A percentile compares a stretch with the other conserved stretches of the same genome.
Evolutionary conservation across 2,888 invertebrate genomes (phyloP).

Genomic region (Stenoptilia bipunctidactyla): DNA sequence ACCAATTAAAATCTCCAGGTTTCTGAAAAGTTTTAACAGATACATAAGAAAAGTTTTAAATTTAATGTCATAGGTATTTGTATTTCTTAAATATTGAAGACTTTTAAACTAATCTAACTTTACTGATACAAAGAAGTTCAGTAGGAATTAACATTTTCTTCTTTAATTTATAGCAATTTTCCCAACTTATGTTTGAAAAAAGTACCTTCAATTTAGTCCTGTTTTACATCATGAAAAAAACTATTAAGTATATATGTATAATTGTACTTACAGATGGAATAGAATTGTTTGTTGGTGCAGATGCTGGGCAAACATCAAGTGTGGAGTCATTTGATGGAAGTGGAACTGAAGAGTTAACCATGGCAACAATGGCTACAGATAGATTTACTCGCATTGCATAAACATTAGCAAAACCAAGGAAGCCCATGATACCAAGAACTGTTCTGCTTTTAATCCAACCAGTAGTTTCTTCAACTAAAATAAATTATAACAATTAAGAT

Average conservation of each 20-base stretch:
- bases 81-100: too few relatives aligned
- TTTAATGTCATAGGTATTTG: too few relatives aligned
- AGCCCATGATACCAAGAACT: conserved; percentile 86
- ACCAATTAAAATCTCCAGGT: conserved; percentile 83
- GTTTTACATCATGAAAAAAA: too few relatives aligned
- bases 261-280: conserved; percentile 50
- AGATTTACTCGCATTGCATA: conserved; percentile 93
- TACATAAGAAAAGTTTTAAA: neutral
- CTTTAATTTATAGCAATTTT: too few relatives aligned
- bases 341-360: conserved; percentile 85
- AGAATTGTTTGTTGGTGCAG: conserved; percentile 48
- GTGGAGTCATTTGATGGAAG: conserved; percentile 65
- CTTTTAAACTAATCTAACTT: too few relatives aligned
- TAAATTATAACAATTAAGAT: neutral
- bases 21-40: conserved; percentile 49
- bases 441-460: conserved; percentile 81
- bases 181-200: too few relatives aligned
- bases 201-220: too few relatives aligned
- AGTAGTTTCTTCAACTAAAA: conserved; percentile 71
- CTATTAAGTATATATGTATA: too few relatives aligned
- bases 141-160: too few relatives aligned
- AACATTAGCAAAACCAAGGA: conserved; percentile 89
- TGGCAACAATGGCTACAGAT: conserved; percentile 94
- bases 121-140: too few relatives aligned
- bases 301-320: conserved; percentile 73